Percentiles rank a stretch among this genome's conserved stretches.
Conservation (phyloP, 1,140 invertebrate genomes). For the Ylistrum balloti region DNA sequence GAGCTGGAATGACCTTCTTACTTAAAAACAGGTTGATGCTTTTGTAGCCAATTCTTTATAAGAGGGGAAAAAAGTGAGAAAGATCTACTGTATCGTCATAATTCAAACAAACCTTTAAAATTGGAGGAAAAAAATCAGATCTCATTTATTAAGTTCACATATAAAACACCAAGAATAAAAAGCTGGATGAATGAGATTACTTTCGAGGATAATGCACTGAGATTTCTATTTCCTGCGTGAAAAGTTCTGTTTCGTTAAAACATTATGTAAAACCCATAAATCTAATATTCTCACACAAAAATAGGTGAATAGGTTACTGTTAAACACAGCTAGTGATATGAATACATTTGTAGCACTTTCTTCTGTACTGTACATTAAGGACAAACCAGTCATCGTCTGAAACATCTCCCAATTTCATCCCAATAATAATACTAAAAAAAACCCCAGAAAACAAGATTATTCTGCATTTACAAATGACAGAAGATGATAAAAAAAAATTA, state of each 20-base stretch:
- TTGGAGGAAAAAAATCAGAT: constrained; percentile 16
- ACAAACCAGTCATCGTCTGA: not conserved
- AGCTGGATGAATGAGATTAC: constrained; percentile 44
- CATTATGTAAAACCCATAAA: not conserved
- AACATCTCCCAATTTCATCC: not conserved
- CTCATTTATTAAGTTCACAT: not conserved
- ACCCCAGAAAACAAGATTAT: not conserved
- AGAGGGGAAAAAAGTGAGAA: constrained; percentile 22
- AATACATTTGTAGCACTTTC: constrained; percentile 35
- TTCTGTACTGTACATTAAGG: not conserved
- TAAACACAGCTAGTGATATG: not conserved
- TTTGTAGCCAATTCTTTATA: constrained; percentile 42
- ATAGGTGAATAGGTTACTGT: not conserved
- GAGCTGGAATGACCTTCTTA: too few species aligned
- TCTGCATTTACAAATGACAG: constrained; percentile 9
- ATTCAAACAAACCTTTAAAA: constrained; percentile 39
- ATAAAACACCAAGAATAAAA: constrained; percentile 37
- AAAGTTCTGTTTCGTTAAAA: not conserved
- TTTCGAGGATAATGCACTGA: constrained; percentile 16
- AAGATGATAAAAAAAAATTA: not conserved
- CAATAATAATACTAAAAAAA: not conserved
- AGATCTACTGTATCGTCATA: not conserved
- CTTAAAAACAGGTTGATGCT: not conserved
- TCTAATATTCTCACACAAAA: not conserved
- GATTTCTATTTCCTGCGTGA: not conserved